phyloP scores from a whole-genome alignment of 1,140 invertebrate genomes.

The Neuroterus valhalla region DNA sequence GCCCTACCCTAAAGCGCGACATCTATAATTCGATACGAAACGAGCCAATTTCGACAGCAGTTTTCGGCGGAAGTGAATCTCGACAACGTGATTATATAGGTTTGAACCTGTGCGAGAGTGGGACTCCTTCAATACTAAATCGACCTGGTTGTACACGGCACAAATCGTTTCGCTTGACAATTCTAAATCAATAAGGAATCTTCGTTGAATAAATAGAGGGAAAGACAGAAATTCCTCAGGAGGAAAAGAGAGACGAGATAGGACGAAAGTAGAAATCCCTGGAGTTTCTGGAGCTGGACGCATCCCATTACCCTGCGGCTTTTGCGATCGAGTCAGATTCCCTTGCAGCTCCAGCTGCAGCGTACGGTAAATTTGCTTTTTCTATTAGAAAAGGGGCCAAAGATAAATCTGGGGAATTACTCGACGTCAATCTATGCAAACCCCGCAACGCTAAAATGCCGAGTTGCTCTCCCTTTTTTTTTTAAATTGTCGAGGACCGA shows the following conservation, averaged over 20 bases:
- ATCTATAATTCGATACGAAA: slow-evolving; percentile 10
- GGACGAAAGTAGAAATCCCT: slow-evolving; percentile 14
- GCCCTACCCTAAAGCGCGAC: background rate
- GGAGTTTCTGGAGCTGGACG: slow-evolving; percentile 44
- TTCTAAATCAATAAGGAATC: slow-evolving; percentile 26
- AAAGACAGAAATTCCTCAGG: slow-evolving; percentile 10
- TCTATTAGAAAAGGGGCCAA: slow-evolving; percentile 50
- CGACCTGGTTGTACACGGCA: slow-evolving; percentile 13
- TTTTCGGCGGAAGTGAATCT: slow-evolving; percentile 19
- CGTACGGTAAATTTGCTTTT: slow-evolving; percentile 54
- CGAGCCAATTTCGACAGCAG: slow-evolving; percentile 22
- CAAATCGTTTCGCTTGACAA: slow-evolving; percentile 9
- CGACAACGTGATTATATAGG: slow-evolving; percentile 19
- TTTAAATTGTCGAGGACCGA: background rate
- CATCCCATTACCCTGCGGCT: slow-evolving; percentile 33
- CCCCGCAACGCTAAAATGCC: slow-evolving; percentile 35
- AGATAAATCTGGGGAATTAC: slow-evolving; percentile 54
- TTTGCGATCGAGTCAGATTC: slow-evolving; percentile 46
- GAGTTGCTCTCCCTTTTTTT: slow-evolving; percentile 1
- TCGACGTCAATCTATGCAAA: slow-evolving; percentile 53
- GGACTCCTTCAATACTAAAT: slow-evolving; percentile 26
- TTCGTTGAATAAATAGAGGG: slow-evolving; percentile 23
- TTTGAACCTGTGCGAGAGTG: background rate
- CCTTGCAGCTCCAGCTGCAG: slow-evolving; percentile 50
- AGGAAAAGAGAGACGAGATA: background rate